Conservation (phyloP, 1,140 invertebrate genomes). For the Caenorhabditis inopinata region DNA sequence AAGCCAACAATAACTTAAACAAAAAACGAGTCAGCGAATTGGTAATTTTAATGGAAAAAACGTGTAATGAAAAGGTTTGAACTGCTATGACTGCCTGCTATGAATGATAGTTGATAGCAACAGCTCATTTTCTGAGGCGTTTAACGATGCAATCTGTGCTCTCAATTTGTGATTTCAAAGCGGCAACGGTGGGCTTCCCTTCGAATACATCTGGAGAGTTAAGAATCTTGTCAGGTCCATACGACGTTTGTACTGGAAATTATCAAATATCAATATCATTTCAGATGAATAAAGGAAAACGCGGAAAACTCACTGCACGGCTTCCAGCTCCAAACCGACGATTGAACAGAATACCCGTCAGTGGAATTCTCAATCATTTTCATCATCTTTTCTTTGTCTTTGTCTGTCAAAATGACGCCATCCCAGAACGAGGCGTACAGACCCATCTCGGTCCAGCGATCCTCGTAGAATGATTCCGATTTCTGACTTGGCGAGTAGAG, state of each 20-base stretch:
- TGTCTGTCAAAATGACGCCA: not conserved
- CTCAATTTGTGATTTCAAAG: not conserved
- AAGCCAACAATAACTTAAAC: too few relatives aligned
- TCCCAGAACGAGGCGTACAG: slow-evolving; percentile 37
- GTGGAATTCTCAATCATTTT: not conserved
- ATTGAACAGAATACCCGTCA: not conserved
- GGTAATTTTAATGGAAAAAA: not conserved
- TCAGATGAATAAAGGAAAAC: not conserved
- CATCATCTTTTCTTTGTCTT: not conserved
- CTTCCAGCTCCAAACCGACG: not conserved
- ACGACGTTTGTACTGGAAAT: not conserved
- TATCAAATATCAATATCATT: too few relatives aligned
- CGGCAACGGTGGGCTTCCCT: not conserved
- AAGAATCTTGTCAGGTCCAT: not conserved
- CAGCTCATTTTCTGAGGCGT: not conserved
- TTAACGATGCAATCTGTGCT: not conserved
- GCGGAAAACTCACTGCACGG: not conserved
- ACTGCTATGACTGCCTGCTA: too few relatives aligned
- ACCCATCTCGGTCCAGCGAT: not conserved
- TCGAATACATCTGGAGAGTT: not conserved
- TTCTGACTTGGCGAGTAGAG: not conserved
- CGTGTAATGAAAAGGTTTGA: too few relatives aligned
- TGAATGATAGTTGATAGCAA: too few relatives aligned
- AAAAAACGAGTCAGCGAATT: too few relatives aligned
- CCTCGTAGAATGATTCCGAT: too few relatives aligned